phyloP scores from a whole-genome alignment of 53 echinoderm and acorn worm species.

The Echinarachnius parma region DNA sequence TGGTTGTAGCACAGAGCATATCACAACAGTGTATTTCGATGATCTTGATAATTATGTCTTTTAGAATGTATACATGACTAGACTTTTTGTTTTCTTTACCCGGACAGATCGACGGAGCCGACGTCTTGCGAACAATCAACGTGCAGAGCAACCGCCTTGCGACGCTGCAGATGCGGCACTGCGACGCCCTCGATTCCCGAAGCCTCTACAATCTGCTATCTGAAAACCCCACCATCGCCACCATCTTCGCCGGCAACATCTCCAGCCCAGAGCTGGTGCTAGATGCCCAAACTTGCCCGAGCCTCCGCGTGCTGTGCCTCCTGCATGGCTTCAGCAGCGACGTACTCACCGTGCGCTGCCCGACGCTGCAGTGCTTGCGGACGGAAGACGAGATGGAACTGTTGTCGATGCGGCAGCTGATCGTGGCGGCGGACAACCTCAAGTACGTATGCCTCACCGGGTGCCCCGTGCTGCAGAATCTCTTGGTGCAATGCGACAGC shows the following conservation, averaged over 20 bases:
- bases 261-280: conserved; percentile 64
- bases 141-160: conserved; percentile 69
- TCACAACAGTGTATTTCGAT: too few species aligned
- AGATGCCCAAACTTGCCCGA: conserved; percentile 65
- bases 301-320: conserved; percentile 63
- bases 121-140: conserved; percentile 64
- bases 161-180: conserved; percentile 75
- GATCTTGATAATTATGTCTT: too few species aligned
- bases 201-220: conserved; percentile 65
- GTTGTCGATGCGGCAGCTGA: conserved; percentile 59
- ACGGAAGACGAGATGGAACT: conserved; percentile 76
- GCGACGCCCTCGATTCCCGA: conserved; percentile 60
- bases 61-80: too few species aligned
- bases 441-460: conserved; percentile 60
- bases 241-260: conserved; percentile 65
- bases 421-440: conserved; percentile 72
- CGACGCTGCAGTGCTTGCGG: conserved; percentile 64
- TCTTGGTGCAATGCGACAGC: conserved; percentile 75
- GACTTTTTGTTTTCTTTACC: too few species aligned
- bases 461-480: conserved; percentile 58
- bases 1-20: too few species aligned
- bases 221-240: conserved; percentile 69
- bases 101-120: conserved; percentile 79
- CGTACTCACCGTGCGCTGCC: conserved; percentile 67
- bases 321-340: conserved; percentile 74